These are phyloP conservation scores for Lacanobia oleracea DNA, from an alignment of 2,888 invertebrate genomes.

Conservation along the genomic window DNA sequence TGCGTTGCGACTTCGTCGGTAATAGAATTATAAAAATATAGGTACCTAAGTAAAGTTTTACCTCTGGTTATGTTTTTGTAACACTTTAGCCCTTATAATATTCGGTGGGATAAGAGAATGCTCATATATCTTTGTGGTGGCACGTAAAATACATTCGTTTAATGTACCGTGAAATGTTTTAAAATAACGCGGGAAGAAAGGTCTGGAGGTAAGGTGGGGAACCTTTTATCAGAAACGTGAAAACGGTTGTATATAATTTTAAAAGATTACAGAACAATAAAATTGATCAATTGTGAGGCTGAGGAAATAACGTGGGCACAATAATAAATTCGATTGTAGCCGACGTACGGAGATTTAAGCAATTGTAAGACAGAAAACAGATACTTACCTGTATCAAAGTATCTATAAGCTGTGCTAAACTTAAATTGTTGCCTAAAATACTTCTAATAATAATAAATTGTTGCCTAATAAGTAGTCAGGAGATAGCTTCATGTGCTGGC, in stretches of 20 bases:
- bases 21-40: not conserved
- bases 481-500: too few species aligned
- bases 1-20: not conserved
- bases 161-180: slow-evolving; percentile 57
- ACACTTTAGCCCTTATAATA: slow-evolving; percentile 5
- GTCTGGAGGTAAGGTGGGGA: slow-evolving; percentile 29
- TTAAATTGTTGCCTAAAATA: not conserved
- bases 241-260: slow-evolving; percentile 12
- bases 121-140: slow-evolving; percentile 32
- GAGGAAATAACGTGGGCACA: not conserved
- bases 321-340: not conserved
- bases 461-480: too few species aligned
- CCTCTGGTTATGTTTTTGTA: slow-evolving; percentile 1
- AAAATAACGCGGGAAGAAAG: slow-evolving; percentile 34
- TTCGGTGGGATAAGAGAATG: slow-evolving; percentile 15
- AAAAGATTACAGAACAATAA: not conserved
- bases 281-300: not conserved
- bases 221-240: slow-evolving; percentile 29
- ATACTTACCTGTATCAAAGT: not conserved
- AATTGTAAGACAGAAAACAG: not conserved
- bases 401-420: too few species aligned
- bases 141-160: slow-evolving; percentile 50
- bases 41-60: not conserved
- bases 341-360: not conserved
- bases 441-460: too few species aligned